Evolutionary conservation across 2,888 invertebrate genomes (phyloP).

Genomic region (Cartodere bifasciata): DNA sequence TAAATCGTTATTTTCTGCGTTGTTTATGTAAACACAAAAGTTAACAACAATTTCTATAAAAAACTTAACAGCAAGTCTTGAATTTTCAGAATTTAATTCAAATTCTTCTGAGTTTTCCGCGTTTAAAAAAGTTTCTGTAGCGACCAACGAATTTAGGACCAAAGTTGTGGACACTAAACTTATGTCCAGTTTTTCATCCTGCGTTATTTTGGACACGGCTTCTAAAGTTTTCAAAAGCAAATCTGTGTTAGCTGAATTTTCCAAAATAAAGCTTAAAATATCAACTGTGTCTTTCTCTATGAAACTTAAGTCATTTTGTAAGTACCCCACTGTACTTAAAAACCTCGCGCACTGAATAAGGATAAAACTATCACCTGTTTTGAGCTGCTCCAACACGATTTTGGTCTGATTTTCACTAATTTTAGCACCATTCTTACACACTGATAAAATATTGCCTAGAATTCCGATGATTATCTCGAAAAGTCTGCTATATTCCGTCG

Average conservation of each 20-base stretch:
- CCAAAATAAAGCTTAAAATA: conserved; percentile 56
- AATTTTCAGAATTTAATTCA: conserved; percentile 20
- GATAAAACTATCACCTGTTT: conserved; percentile 56
- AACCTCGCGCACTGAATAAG: conserved; percentile 62
- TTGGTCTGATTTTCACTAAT: conserved; percentile 43
- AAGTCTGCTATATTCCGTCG: conserved; percentile 44
- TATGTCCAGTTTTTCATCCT: conserved; percentile 18
- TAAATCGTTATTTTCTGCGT: conserved; percentile 6
- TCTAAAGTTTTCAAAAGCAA: conserved; percentile 46
- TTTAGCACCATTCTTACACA: conserved; percentile 44
- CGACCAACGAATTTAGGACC: conserved; percentile 16
- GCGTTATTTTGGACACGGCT: conserved; percentile 33
- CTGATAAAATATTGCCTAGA: conserved; percentile 66
- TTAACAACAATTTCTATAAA: conserved; percentile 24
- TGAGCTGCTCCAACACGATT: conserved; percentile 42
- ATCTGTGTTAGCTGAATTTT: conserved; percentile 56
- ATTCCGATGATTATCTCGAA: conserved; percentile 76
- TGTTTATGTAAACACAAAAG: conserved; percentile 20
- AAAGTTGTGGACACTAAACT: conserved; percentile 16
- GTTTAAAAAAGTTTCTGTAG: conserved; percentile 19
- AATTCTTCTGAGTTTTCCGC: conserved; percentile 16
- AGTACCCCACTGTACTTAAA: conserved; percentile 36
- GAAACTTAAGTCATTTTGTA: conserved; percentile 23
- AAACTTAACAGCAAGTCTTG: conserved; percentile 17
- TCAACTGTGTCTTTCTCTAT: conserved; percentile 39